Conservation (phyloP, 2,888 invertebrate genomes). For the Tolmerus cingulatus region DNA sequence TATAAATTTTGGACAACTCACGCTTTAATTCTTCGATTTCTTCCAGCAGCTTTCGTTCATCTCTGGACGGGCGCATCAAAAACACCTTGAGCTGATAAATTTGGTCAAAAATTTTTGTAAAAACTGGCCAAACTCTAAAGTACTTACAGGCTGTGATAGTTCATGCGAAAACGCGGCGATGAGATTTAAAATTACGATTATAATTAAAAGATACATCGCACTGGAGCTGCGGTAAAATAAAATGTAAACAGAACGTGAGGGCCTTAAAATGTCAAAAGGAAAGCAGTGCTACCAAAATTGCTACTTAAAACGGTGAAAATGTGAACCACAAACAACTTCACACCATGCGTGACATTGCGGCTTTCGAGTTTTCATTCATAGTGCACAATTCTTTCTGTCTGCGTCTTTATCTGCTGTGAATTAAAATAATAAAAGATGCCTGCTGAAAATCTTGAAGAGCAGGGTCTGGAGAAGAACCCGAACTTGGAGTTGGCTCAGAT, state of each 20-base stretch:
- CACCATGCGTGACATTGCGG: constrained; percentile 44
- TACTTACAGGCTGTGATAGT: neutral
- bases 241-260: neutral
- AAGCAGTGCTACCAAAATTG: neutral
- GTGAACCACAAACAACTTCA: constrained; percentile 13
- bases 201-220: neutral
- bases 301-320: neutral
- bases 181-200: neutral
- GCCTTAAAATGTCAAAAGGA: neutral
- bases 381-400: neutral
- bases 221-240: neutral
- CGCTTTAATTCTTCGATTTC: constrained; percentile 43
- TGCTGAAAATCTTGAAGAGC: constrained; percentile 68
- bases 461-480: constrained; percentile 69
- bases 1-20: constrained; percentile 45
- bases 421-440: constrained; percentile 63
- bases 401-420: neutral
- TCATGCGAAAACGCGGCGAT: neutral
- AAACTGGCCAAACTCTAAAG: neutral
- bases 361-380: constrained; percentile 34
- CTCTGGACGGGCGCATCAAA: constrained; percentile 37
- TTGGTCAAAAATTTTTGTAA: neutral
- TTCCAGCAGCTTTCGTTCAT: constrained; percentile 29
- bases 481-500: constrained; percentile 84
- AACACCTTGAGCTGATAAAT: constrained; percentile 44